Evolutionary conservation across 2,888 invertebrate species (phyloP).

Genomic region (Sturmia bella): DNA sequence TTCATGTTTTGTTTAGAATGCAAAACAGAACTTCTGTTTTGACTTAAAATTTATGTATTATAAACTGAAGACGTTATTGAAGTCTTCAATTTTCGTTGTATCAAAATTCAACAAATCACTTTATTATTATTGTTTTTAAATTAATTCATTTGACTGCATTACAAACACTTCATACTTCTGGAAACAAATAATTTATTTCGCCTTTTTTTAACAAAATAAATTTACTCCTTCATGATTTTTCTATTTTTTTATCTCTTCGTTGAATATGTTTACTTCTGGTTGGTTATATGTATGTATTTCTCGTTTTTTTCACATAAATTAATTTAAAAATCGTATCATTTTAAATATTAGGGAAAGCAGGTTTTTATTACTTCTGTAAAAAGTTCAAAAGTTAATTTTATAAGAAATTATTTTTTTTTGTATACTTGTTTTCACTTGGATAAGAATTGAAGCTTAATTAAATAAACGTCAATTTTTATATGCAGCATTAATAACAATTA

Average conservation of each 20-base stretch:
- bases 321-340: slow-evolving; percentile 2
- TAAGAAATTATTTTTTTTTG: too few species aligned
- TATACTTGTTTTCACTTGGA: not conserved
- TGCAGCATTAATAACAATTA: slow-evolving; percentile 12
- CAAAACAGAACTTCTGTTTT: slow-evolving; percentile 50
- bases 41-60: slow-evolving; percentile 21
- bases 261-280: too few species aligned
- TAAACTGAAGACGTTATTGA: not conserved
- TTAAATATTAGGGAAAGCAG: not conserved
- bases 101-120: slow-evolving; percentile 29
- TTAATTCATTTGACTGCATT: slow-evolving; percentile 6
- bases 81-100: not conserved
- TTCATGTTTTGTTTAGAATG: slow-evolving; percentile 74
- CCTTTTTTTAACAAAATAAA: too few species aligned
- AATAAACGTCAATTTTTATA: slow-evolving; percentile 33
- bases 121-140: not conserved
- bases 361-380: slow-evolving; percentile 27
- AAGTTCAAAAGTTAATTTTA: not conserved
- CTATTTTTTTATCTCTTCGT: too few species aligned
- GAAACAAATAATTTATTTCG: not conserved
- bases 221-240: too few species aligned
- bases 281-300: not conserved
- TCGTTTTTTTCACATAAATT: slow-evolving; percentile 16
- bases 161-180: not conserved
- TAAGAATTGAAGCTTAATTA: slow-evolving; percentile 39